Evolutionary conservation across 2,888 invertebrate genomes (phyloP), one percentile per base, ranked within the genome.

Genomic region (Tipula unca): DNA sequence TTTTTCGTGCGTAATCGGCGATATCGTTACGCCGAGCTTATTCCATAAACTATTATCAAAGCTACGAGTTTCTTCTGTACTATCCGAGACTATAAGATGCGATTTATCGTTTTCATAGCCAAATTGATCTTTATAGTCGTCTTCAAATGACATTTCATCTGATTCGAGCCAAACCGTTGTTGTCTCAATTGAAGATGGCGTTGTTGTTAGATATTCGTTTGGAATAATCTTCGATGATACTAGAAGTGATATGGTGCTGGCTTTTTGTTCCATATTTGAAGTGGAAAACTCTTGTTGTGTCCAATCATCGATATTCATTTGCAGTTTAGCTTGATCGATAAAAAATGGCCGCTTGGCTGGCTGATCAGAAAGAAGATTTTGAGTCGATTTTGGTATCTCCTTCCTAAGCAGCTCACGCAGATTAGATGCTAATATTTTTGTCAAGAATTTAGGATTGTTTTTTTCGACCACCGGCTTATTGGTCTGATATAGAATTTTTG

Each of bases 231-330:
- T 96, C 1, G 95, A 93, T 1, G 92, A 92, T 0, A 92, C 92
- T 85, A 94, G 92, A 87, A 93, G 92, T 86, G 93, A 92, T 85
- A 91, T 92, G 0, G 92, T 92, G 82, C 93, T 93, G 4, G 92
- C 91, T 86, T 90, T 92, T 88, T 92, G 92, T 1, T 92, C 91
- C 17, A 91, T 88, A 87, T 92, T 92, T 6, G 29, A 54, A 87
- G 90, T 90, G 0, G 94, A 93, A 89, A 93, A 95, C 88, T 94
- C 94, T 90, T 95, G 94, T 88, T 94, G 94, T 0, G 96, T 96
- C 96, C 96, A 96, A 87, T 95, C 94, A 88, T 96, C 96, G 86
- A 96, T 96, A 87, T 95, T 96, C 87, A 95, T 95, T 89, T 96
- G 96, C 48, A 96, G 91, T 88, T 94, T 93, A 14, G 94, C 92